A percentile compares a stretch with the other conserved stretches of the same genome.
These are phyloP conservation scores for Byasa hedistus DNA, from an alignment of 2,888 invertebrate genomes.

Conservation along the genomic window DNA sequence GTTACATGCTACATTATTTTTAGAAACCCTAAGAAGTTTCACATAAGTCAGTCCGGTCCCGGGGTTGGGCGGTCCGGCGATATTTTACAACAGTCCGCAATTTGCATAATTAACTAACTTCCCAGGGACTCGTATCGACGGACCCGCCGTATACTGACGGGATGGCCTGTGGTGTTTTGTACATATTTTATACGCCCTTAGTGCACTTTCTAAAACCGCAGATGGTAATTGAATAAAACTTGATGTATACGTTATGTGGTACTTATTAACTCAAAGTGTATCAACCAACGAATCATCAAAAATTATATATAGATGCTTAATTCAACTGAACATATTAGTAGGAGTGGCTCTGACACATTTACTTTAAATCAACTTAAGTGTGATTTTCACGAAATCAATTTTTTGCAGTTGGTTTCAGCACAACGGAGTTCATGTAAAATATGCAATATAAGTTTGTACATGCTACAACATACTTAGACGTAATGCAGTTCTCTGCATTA, in stretches of 20 bases:
- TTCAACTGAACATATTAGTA: no score
- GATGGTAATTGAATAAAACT: conserved; percentile 1
- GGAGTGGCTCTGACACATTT: no score
- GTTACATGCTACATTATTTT: not conserved
- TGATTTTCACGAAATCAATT: no score
- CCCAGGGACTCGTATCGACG: conserved; percentile 35
- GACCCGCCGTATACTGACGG: conserved; percentile 24
- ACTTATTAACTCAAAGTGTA: no score
- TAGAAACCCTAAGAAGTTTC: conserved; percentile 3
- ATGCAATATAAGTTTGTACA: no score
- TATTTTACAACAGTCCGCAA: conserved; percentile 65
- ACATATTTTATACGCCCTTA: conserved; percentile 3
- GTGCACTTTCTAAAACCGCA: not conserved
- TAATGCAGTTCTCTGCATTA: no score
- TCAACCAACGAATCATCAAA: no score
- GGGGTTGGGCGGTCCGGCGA: conserved; percentile 58
- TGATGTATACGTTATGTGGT: not conserved
- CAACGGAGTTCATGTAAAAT: no score
- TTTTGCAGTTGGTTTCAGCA: no score
- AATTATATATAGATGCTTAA: no score
- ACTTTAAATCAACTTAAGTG: no score
- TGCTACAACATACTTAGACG: no score
- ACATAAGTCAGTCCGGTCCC: conserved; percentile 45
- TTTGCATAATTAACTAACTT: conserved; percentile 75
- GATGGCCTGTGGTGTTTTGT: conserved; percentile 2